These are phyloP conservation scores for Xestobium rufovillosum DNA, from an alignment of 2,888 invertebrate genomes.

Conservation along the genomic window DNA sequence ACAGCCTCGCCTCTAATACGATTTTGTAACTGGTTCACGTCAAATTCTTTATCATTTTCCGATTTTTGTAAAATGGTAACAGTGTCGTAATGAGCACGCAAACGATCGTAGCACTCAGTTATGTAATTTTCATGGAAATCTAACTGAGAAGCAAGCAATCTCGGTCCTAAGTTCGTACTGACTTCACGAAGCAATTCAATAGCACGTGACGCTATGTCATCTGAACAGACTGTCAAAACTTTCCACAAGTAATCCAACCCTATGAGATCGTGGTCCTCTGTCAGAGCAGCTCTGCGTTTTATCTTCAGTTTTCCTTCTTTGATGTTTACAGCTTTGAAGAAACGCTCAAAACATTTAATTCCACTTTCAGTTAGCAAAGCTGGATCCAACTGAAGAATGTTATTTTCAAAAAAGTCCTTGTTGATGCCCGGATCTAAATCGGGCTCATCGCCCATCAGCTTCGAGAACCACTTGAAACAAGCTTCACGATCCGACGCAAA, in stretches of 20 bases:
- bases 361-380: slow-evolving; percentile 88
- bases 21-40: slow-evolving; percentile 41
- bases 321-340: slow-evolving; percentile 91
- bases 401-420: slow-evolving; percentile 91
- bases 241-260: slow-evolving; percentile 94
- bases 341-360: slow-evolving; percentile 82
- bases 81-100: slow-evolving; percentile 80
- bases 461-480: slow-evolving; percentile 97
- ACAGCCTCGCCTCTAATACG: slow-evolving; percentile 62
- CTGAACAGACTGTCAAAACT: slow-evolving; percentile 75
- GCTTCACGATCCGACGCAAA: slow-evolving; percentile 90
- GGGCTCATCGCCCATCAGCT: slow-evolving; percentile 93
- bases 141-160: slow-evolving; percentile 67
- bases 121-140: slow-evolving; percentile 90
- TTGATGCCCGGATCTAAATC: slow-evolving; percentile 95
- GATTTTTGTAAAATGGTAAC: slow-evolving; percentile 57
- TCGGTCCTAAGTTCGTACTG: slow-evolving; percentile 86
- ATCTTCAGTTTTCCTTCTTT: slow-evolving; percentile 89
- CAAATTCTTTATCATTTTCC: slow-evolving; percentile 44
- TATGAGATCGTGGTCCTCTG: slow-evolving; percentile 91
- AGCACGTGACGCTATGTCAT: slow-evolving; percentile 88
- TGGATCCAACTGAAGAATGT: slow-evolving; percentile 87
- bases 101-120: slow-evolving; percentile 82
- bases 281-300: slow-evolving; percentile 75
- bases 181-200: slow-evolving; percentile 89